Evolutionary conservation across 92 coral and sea anemone genomes (phyloP).

Genomic region (Actinostola sp.): DNA sequence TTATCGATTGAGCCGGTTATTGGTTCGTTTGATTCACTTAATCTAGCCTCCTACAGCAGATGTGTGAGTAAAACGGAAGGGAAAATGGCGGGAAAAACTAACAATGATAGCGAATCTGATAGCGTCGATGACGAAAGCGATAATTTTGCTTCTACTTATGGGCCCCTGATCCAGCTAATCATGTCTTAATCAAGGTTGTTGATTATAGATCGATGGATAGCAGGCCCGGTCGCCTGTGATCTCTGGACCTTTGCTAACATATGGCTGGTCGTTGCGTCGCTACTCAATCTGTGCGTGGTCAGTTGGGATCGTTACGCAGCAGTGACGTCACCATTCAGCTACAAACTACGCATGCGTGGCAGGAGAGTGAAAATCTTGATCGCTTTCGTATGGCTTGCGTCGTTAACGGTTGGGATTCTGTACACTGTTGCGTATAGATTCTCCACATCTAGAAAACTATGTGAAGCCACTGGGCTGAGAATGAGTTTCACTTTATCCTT

Average conservation of each 20-base stretch:
- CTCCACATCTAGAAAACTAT: constrained; percentile 22
- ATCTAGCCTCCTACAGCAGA: no score
- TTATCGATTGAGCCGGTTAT: no score
- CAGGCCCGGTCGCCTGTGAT: constrained; percentile 64
- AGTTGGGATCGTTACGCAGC: constrained; percentile 81
- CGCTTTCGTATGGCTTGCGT: constrained; percentile 53
- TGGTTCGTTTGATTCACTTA: no score
- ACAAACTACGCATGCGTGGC: constrained; percentile 58
- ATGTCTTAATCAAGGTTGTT: no score
- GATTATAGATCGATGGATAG: constrained; percentile 65
- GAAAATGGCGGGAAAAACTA: no score
- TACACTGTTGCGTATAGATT: constrained; percentile 24
- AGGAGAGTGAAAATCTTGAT: constrained; percentile 46
- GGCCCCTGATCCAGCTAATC: no score
- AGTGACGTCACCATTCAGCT: constrained; percentile 74
- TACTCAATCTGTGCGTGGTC: constrained; percentile 69
- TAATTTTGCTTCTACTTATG: no score
- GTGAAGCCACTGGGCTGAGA: constrained; percentile 50
- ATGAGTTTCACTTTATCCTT: constrained; percentile 25
- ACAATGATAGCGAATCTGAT: no score
- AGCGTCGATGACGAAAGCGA: no score
- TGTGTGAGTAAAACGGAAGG: no score
- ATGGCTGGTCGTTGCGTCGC: constrained; percentile 60
- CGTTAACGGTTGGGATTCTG: constrained; percentile 18
- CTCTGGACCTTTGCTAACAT: constrained; percentile 59